Percentiles rank a stretch among this genome's conserved stretches.
These are phyloP conservation scores for Perodicticus potto DNA, from an alignment of 2,797 vertebrate species.

Conservation along the genomic window DNA sequence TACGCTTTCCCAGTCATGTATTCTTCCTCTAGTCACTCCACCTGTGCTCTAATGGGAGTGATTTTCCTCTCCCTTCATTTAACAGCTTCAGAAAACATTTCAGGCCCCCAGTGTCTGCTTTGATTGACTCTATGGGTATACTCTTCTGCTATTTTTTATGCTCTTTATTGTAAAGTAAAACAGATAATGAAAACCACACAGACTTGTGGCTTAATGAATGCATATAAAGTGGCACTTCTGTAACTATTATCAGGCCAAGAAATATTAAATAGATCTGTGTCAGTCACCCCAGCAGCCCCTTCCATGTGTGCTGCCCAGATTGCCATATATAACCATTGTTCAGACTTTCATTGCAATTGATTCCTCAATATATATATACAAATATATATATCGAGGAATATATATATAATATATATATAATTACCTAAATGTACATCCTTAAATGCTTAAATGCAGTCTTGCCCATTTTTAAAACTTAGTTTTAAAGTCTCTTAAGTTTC, in stretches of 20 bases:
- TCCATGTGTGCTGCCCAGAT: neutral
- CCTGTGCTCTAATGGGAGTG: neutral
- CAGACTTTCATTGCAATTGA: conserved; percentile 7
- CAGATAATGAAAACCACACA: conserved; percentile 29
- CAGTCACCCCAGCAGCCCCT: neutral
- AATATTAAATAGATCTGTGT: neutral
- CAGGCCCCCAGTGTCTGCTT: neutral
- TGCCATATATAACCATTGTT: neutral
- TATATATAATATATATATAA: neutral
- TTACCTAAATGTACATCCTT: neutral
- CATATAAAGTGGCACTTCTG: conserved; percentile 17
- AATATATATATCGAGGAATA: too few relatives aligned
- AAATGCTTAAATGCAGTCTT: conserved; percentile 23
- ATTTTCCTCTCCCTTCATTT: neutral
- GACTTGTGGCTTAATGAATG: conserved; percentile 3
- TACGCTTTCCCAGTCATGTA: neutral
- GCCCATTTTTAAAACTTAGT: conserved; percentile 26
- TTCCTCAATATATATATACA: neutral
- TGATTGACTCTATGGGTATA: neutral
- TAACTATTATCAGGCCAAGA: conserved; percentile 34
- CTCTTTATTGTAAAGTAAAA: conserved; percentile 49
- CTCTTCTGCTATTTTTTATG: neutral
- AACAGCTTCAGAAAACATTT: conserved; percentile 3
- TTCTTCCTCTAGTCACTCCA: neutral
- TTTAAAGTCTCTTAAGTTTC: neutral